Percentiles rank a stretch among this genome's conserved stretches.
Evolutionary conservation across 1,140 invertebrate genomes (phyloP).

Genomic region (Spodoptera litura): DNA sequence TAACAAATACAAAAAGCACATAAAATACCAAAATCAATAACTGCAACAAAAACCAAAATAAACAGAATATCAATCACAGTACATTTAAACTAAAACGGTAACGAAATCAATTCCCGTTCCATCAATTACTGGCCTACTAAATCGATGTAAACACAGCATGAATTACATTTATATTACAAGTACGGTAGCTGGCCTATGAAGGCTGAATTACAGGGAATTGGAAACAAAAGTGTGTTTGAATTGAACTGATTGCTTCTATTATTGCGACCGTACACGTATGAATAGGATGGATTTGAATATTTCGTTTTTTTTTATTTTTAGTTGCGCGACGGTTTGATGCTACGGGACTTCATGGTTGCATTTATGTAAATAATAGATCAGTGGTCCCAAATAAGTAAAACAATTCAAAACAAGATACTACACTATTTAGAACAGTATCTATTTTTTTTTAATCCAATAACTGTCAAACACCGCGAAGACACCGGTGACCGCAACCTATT

Average conservation of each 20-base stretch:
- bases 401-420: too few species aligned
- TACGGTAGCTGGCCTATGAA: constrained; percentile 18
- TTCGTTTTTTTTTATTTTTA: constrained; percentile 2
- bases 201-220: constrained; percentile 22
- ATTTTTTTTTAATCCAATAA: too few species aligned
- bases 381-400: too few species aligned
- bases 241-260: constrained; percentile 17
- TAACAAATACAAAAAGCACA: too few species aligned
- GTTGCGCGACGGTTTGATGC: too few species aligned
- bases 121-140: not conserved
- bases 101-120: not conserved
- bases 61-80: not conserved
- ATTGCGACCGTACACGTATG: not conserved
- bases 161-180: constrained; percentile 17
- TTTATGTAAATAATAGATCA: too few species aligned
- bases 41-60: too few species aligned
- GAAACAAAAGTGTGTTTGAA: constrained; percentile 21
- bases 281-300: constrained; percentile 23
- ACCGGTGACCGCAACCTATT: too few species aligned
- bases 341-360: too few species aligned
- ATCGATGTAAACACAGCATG: constrained; percentile 25
- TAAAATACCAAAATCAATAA: too few species aligned
- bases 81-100: constrained; percentile 3
- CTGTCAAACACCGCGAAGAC: too few species aligned
- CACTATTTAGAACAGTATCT: too few species aligned